Base-by-base conservation (phyloP, 1,140 invertebrate genomes). In the Spodoptera frugiperda region DNA sequence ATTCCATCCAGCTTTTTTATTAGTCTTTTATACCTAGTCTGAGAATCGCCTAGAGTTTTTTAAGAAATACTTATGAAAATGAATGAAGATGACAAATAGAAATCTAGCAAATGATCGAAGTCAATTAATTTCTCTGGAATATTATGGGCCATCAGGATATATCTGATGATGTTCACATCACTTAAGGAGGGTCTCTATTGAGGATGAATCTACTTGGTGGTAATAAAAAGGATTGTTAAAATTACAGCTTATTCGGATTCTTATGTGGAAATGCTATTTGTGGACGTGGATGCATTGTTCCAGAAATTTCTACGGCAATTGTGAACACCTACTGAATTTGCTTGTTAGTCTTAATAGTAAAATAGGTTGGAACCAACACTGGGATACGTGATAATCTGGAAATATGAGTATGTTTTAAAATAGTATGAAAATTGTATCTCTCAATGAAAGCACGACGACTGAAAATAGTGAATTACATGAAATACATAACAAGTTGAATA, bases 101-200 rank as follows among this genome's bases (percentile, higher is more conserved):
- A 48, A 21, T 68, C 65, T 6, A 15, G 17, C 33, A 8, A 25
- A 0, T 33, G 55, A 39, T 54, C 44, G 12, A 44, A 17, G 46
- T 14, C 68, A 54, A 71, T 54, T 59, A 72, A 48, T 59, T 72
- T 59, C 17, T 72, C n/a, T 30, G 70, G 59, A 72, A 15, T 59
- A 15, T 11, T 15, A 4, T 48, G n/a, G 48, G 19, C 55, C 21
- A 21, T 17, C 30, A 17, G 17, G 39, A 9, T 17, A 59, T 17
- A 25, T 72, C 19, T 25, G 54, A 46, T 48, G 53, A 59, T 72
- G 15, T 59, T 59, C 70, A 48, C 48, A 39, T 44, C 30, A 57
- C 30, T 71, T 71, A 17, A 71, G 49, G 15, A 30, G n/a, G 6
- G 25, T 57, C 51, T 55, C 25, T 30, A 55, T 57, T 55, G 70